These are phyloP conservation scores for Drosophila mojavensis DNA, from an alignment of 1,140 invertebrate genomes.

Conservation along the genomic window DNA sequence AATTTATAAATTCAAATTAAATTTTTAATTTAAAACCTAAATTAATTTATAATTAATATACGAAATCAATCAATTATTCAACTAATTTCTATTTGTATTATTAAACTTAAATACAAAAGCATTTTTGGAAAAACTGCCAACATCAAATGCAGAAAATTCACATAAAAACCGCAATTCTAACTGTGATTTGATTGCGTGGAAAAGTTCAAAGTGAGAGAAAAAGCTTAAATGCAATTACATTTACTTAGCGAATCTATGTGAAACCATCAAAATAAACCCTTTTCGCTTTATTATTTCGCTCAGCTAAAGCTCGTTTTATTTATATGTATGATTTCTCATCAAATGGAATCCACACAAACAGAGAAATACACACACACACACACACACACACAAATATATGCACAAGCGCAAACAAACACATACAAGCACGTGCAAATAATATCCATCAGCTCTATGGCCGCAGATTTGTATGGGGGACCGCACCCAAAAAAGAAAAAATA, in stretches of 20 bases:
- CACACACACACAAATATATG: slow-evolving; percentile 1
- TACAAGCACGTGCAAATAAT: slow-evolving; percentile 52
- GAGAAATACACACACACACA: slow-evolving; percentile 1
- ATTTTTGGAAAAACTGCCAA: too few relatives aligned
- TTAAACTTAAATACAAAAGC: too few relatives aligned
- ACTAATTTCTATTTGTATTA: too few relatives aligned
- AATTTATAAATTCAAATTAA: too few relatives aligned
- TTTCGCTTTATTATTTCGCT: slow-evolving; percentile 6
- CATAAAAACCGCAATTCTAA: background rate
- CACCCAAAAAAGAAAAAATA: slow-evolving; percentile 19
- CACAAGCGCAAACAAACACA: background rate
- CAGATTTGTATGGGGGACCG: slow-evolving; percentile 38
- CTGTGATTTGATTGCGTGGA: slow-evolving; percentile 30
- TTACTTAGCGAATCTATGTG: slow-evolving; percentile 11
- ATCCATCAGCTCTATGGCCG: slow-evolving; percentile 41
- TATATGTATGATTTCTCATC: slow-evolving; percentile 37
- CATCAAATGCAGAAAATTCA: background rate
- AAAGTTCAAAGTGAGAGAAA: slow-evolving; percentile 27
- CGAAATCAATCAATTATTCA: too few relatives aligned
- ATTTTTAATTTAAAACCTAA: too few relatives aligned
- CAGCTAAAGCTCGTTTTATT: slow-evolving; percentile 27
- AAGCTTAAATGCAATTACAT: slow-evolving; percentile 1
- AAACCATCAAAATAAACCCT: slow-evolving; percentile 20
- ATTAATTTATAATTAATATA: too few relatives aligned
- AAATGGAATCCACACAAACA: slow-evolving; percentile 30